Evolutionary conservation across 2,888 invertebrate genomes (phyloP), one percentile per base, ranked within the genome.

Genomic region (Ryuthela nishihirai): DNA sequence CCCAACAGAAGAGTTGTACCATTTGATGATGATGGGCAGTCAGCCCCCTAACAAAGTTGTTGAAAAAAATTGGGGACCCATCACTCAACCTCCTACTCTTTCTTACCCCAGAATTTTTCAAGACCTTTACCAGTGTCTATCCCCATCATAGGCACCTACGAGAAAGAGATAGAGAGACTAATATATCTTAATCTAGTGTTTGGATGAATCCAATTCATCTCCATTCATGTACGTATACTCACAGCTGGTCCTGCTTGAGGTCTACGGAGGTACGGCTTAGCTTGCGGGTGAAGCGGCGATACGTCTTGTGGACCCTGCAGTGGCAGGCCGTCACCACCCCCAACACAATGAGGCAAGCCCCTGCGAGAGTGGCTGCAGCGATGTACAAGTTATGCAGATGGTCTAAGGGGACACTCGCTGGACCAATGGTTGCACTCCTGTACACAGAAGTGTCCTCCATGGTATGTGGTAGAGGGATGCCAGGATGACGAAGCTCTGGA

Each of bases 231-330:
- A 9, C 3, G 17, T 45, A 34, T 50, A 64, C 64, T 56, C 59
- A 65, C 56, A 63, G 54, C 60, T 64, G 62, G 47, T 64, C 62
- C 53, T 67, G 48, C 21, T 54, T 65, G 12, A 62, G 40, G 26
- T 65, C 64, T 18, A 64, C 53, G 15, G 62, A 61, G 18, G 49
- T 44, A 6, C 58, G 47, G 24, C 54, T 54, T 12, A 62, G 29
- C 35, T 60, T 58, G 25, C 62, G 44, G 12, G 62, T 48, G 36
- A 67, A 67, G 21, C 61, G 45, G 34, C 61, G 58, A 43, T 85
- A 85, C 0, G 85, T 85, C 75, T 85, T 84, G 76, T 86, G 85
- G 65, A 85, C 83, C 67, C 85, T 82, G 74, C 87, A 87, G 73
- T 87, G 87, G 73, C 87, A 87, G 35, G 83, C 83, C 45, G 85